phyloP scores from a whole-genome alignment of 2,797 vertebrate species.

The Serranus cabrilla region DNA sequence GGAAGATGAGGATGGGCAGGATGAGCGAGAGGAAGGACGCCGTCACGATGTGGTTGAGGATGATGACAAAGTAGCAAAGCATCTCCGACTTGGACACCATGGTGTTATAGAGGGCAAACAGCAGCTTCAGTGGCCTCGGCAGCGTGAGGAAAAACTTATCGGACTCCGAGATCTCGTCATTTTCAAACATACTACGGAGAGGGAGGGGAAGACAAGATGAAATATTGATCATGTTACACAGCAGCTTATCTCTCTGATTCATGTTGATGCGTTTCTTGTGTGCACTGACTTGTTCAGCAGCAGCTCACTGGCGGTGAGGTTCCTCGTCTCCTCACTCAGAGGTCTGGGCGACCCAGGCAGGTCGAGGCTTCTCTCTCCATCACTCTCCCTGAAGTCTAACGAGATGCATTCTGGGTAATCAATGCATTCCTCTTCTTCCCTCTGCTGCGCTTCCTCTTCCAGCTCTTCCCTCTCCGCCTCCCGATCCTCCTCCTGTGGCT shows the following conservation, averaged over 20 bases:
- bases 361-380: slow-evolving; percentile 65
- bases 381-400: slow-evolving; percentile 43
- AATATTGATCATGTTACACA: background rate
- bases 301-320: slow-evolving; percentile 84
- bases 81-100: slow-evolving; percentile 85
- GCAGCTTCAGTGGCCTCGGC: slow-evolving; percentile 76
- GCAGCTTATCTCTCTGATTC: background rate
- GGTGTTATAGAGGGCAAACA: slow-evolving; percentile 82
- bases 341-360: slow-evolving; percentile 60
- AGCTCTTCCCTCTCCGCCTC: slow-evolving; percentile 31
- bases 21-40: slow-evolving; percentile 82
- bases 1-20: slow-evolving; percentile 86
- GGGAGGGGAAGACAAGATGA: background rate
- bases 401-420: slow-evolving; percentile 50
- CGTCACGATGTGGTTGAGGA: slow-evolving; percentile 86
- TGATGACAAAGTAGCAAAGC: slow-evolving; percentile 85
- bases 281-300: slow-evolving; percentile 86
- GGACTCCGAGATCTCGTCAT: slow-evolving; percentile 78
- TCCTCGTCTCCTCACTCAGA: slow-evolving; percentile 76
- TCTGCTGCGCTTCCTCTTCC: slow-evolving; percentile 21
- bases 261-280: background rate
- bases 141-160: slow-evolving; percentile 78
- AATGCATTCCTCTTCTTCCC: slow-evolving; percentile 42
- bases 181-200: slow-evolving; percentile 78
- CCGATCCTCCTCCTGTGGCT: background rate